phyloP scores from a whole-genome alignment of 1,140 invertebrate genomes.

The Drosophila albomicans region DNA sequence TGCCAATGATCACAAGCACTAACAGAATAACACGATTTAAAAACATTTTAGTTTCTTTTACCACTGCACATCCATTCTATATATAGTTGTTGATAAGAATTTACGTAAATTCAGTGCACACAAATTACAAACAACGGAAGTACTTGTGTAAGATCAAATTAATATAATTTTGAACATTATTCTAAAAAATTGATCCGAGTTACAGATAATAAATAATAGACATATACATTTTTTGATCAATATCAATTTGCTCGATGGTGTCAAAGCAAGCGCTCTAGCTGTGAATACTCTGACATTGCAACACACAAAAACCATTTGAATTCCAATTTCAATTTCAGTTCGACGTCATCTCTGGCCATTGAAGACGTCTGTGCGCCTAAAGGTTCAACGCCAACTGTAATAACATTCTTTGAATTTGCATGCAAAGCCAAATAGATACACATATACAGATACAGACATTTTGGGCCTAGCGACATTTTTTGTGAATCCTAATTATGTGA shows the following conservation, averaged over 20 bases:
- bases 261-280: neutral
- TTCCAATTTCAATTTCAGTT: conserved; percentile 12
- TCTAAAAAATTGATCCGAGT: neutral
- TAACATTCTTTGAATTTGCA: conserved; percentile 65
- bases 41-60: no score
- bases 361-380: conserved; percentile 9
- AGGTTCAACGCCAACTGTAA: conserved; percentile 62
- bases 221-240: neutral
- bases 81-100: no score
- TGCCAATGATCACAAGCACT: no score
- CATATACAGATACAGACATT: conserved; percentile 21
- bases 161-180: no score
- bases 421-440: conserved; percentile 41
- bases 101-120: no score
- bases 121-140: no score
- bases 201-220: neutral
- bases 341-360: conserved; percentile 7
- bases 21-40: no score
- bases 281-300: neutral
- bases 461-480: conserved; percentile 50
- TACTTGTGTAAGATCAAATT: no score
- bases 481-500: conserved; percentile 62
- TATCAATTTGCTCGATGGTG: neutral
- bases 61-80: no score
- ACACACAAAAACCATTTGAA: conserved; percentile 3